Base-by-base conservation (phyloP, 2,797 vertebrate species). In the Propithecus perrieri region DNA sequence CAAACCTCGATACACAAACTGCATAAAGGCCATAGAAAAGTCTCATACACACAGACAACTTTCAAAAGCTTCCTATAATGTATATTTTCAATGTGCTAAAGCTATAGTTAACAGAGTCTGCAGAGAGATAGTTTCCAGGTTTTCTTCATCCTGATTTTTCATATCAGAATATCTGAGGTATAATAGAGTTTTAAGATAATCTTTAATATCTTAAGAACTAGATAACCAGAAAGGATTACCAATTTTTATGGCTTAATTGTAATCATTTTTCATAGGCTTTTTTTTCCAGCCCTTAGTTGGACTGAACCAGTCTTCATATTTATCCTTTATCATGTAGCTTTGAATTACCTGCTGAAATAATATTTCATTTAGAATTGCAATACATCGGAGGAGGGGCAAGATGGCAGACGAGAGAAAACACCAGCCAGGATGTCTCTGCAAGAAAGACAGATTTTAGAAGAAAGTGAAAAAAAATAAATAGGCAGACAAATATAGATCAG, bases 71-170 rank as follows among this genome's bases (percentile, higher is more conserved):
- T 90, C 33, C 74, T 20, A 63, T 72, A 1, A 67, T 0, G 0
- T 30, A 20, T 87, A 7, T 93, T 63, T 74, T 87, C 7, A 85
- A 96, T 83, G 78, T 43, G 17, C 6, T 90, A 94, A 90, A 93
- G 46, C 30, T 41, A 2, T 9, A 48, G 24, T 18, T 78, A 79
- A 69, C 67, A 78, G 26, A 87, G 46, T 50, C 38, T 38, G 6
- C 26, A 63, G 24, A 81, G 13, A 67, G 41, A 7, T 11, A 71
- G 6, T 43, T 74, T 84, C 33, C 22, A 78, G 53, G 20, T 65
- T 85, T 79, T 63, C 71, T 89, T 78, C 55, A 84, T 57, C 9
- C n/a, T 57, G 7, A 65, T 72, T 78, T 87, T 83, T 87, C 30
- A 65, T 50, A 63, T 79, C 50, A 94, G 33, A 88, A 85, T 83